Evolutionary conservation across 1,140 invertebrate genomes (phyloP).

Genomic region (Tetramorium alpestre): DNA sequence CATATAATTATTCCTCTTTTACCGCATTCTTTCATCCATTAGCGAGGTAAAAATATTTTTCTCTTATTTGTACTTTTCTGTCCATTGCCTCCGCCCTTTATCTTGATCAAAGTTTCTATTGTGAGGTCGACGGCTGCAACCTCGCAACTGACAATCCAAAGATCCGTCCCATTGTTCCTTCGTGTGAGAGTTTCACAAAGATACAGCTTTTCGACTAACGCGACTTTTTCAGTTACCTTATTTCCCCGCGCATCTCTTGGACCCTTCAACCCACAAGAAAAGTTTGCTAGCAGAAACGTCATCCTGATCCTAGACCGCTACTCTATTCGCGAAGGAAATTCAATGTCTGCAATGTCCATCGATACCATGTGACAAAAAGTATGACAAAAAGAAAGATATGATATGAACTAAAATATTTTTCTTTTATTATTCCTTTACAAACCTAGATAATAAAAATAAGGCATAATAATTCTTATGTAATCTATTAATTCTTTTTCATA

Average conservation of each 20-base stretch:
- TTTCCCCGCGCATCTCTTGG: slow-evolving; percentile 7
- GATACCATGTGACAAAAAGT: slow-evolving; percentile 30
- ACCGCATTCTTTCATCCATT: background rate
- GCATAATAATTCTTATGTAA: background rate
- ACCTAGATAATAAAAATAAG: background rate
- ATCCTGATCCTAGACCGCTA: slow-evolving; percentile 42
- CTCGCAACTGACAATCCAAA: slow-evolving; percentile 41
- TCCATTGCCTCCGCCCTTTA: slow-evolving; percentile 5
- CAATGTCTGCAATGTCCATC: slow-evolving; percentile 26
- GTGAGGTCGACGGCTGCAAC: slow-evolving; percentile 43
- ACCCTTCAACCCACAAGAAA: slow-evolving; percentile 26
- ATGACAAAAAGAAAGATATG: slow-evolving; percentile 16
- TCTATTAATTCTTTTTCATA: background rate
- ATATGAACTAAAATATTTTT: background rate
- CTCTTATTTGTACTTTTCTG: slow-evolving; percentile 27
- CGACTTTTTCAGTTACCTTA: slow-evolving; percentile 56
- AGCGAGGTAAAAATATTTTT: slow-evolving; percentile 48
- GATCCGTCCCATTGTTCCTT: slow-evolving; percentile 46
- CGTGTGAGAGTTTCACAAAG: slow-evolving; percentile 48
- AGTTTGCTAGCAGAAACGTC: slow-evolving; percentile 54
- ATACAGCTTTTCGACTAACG: slow-evolving; percentile 50
- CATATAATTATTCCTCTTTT: background rate
- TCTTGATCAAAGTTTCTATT: slow-evolving; percentile 53
- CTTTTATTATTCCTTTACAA: background rate
- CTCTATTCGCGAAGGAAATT: slow-evolving; percentile 49